Evolutionary conservation across 2,797 vertebrate genomes (phyloP), one percentile per base, ranked within the genome.

Genomic region (Semaprochilodus insignis): DNA sequence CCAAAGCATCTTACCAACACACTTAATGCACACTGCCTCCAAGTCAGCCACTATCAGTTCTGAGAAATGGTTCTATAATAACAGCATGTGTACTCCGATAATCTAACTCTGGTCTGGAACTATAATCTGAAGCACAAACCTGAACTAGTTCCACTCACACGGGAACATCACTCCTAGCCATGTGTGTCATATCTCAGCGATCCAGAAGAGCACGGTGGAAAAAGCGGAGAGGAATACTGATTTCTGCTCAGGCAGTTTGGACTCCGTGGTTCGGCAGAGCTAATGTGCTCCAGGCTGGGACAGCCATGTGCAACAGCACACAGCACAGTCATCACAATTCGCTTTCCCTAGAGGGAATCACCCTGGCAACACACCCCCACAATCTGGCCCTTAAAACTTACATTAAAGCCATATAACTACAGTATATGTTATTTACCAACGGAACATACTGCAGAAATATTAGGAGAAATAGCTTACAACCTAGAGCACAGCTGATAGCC

Each of bases 201-300:
- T 23, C 73, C 73, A 75, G 72, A 74, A 57, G 44, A 71, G 48
- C 69, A 25, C 1, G 65, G 25, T 70, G 51, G 66, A 40, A 40
- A 69, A 70, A 40, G 74, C 80, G 57, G 87, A 90, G 85, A 92
- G 85, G 90, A 91, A 91, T 90, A 81, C 89, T 90, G 90, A 92
- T 92, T 90, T 90, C 19, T 31, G 80, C 80, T 78, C 57, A 63
- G 77, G 69, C 19, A 31, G 31, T 66, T 66, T 71, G 69, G 40
- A 71, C 40, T 51, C 44, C 25, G 15, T 52, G 69, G 69, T 71
- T 40, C 44, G 5, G 69, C 44, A 51, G 40, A 40, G 73, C 31
- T 75, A 40, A 59, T 60, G 34, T 8, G 31, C 44, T 75, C 34
- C 55, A 5, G 55, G 55, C 73, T 40, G 72, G 81, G 57, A 81